These are phyloP conservation scores for Setipinna tenuifilis DNA, from an alignment of 2,797 vertebrate species.

Conservation along the genomic window DNA sequence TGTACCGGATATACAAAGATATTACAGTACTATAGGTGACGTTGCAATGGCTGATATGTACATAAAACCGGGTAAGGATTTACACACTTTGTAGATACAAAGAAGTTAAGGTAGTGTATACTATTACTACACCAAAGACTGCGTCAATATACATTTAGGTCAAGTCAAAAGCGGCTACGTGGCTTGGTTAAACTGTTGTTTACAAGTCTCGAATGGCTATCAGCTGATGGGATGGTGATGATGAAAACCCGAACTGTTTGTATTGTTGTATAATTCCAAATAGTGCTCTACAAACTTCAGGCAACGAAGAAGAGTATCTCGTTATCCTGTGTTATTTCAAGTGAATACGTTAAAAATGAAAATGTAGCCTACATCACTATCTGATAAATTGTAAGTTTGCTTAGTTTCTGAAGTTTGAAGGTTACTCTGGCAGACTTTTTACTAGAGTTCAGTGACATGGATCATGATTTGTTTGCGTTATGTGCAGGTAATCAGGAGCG, in stretches of 20 bases:
- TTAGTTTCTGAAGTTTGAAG: neutral
- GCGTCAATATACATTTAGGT: neutral
- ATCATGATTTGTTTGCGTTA: neutral
- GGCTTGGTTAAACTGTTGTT: neutral
- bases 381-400: neutral
- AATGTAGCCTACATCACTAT: neutral
- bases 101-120: too few relatives aligned
- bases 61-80: slow-evolving; percentile 72
- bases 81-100: neutral
- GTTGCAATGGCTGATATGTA: slow-evolving; percentile 69
- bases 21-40: neutral
- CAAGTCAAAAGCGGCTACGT: neutral
- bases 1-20: slow-evolving; percentile 29
- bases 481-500: slow-evolving; percentile 85
- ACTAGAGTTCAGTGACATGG: neutral
- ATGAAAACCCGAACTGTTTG: neutral
- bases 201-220: neutral
- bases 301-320: neutral
- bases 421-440: neutral
- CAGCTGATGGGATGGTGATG: neutral
- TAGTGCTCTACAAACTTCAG: neutral
- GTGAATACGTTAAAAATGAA: neutral
- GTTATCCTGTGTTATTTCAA: neutral
- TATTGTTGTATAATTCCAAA: neutral
- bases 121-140: neutral